Evolutionary conservation across 2,113 vertebrate genomes (phyloP).

Genomic region (Sula dactylatra): DNA sequence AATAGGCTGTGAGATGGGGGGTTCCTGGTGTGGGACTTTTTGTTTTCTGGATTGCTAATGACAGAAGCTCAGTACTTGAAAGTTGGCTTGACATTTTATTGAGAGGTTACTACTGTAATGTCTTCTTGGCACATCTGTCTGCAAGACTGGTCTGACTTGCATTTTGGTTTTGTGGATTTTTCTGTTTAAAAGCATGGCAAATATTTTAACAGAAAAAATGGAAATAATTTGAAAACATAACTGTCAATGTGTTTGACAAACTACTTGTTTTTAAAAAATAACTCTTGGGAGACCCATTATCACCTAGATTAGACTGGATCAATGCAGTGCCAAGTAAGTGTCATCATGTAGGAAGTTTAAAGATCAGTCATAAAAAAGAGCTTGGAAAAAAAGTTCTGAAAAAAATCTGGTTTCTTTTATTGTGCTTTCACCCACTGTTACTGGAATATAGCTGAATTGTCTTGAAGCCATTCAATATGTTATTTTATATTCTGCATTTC

Average conservation of each 20-base stretch:
- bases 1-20: neutral
- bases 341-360: slow-evolving; percentile 30
- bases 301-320: slow-evolving; percentile 54
- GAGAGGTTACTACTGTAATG: neutral
- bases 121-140: neutral
- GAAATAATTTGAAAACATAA: neutral
- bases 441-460: neutral
- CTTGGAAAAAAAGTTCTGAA: neutral
- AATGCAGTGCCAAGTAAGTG: slow-evolving; percentile 24
- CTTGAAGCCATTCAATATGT: neutral
- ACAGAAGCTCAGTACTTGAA: neutral
- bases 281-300: slow-evolving; percentile 35
- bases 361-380: neutral
- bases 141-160: neutral
- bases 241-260: slow-evolving; percentile 20
- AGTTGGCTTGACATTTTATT: neutral
- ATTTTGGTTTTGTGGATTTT: neutral
- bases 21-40: neutral
- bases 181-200: neutral
- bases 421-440: neutral
- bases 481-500: neutral
- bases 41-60: neutral
- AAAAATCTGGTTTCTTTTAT: neutral
- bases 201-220: neutral
- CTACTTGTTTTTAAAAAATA: slow-evolving; percentile 48